A percentile compares a stretch with the other conserved stretches of the same genome.
These are phyloP conservation scores for Castor canadensis DNA, from an alignment of 2,113 vertebrate species.

Conservation along the genomic window DNA sequence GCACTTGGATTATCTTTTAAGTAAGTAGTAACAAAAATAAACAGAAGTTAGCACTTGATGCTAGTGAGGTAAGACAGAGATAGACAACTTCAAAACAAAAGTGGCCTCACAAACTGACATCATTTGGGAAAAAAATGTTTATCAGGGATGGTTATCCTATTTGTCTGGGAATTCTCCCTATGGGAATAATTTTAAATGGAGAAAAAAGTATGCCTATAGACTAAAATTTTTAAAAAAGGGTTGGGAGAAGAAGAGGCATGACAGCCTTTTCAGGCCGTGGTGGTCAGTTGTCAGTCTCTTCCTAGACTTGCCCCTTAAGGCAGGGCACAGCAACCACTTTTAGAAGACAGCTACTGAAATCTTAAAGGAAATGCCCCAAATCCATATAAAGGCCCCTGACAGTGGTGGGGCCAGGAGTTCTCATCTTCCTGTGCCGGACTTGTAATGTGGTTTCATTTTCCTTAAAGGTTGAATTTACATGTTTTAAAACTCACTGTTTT, in stretches of 20 bases:
- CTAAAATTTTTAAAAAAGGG: no score
- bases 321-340: background rate
- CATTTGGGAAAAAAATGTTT: background rate
- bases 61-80: background rate
- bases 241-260: background rate
- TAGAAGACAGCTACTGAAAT: background rate
- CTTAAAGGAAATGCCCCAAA: background rate
- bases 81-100: no score
- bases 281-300: background rate
- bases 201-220: background rate
- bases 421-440: background rate
- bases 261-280: background rate
- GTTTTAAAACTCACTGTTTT: background rate
- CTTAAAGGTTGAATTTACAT: background rate
- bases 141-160: background rate
- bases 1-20: background rate
- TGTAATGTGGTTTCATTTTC: background rate
- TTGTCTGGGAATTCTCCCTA: background rate
- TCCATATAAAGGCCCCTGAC: background rate
- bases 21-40: background rate
- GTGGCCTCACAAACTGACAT: fast-evolving
- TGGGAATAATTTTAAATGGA: background rate
- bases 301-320: background rate
- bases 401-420: no score
- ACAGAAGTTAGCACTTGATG: background rate